These are phyloP conservation scores for Clinocottus analis DNA, from an alignment of 2,113 vertebrate species.

Conservation along the genomic window DNA sequence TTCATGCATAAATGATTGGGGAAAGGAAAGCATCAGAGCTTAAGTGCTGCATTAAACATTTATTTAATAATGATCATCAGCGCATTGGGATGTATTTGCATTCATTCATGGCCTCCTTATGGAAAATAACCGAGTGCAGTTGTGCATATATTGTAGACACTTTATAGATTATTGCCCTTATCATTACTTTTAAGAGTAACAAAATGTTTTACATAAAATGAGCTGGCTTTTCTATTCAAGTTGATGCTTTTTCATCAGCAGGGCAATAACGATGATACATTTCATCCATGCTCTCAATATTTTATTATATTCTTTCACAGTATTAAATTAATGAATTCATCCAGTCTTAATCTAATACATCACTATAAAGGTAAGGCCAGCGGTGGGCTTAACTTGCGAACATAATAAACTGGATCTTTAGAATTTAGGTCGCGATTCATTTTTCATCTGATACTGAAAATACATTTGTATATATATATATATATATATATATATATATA, in stretches of 20 bases:
- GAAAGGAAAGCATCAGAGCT: constrained; percentile 14
- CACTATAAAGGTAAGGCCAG: not conserved
- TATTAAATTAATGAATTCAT: constrained; percentile 12
- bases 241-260: constrained; percentile 13
- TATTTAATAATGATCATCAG: constrained; percentile 20
- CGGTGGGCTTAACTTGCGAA: not conserved
- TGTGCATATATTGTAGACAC: not conserved
- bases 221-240: not conserved
- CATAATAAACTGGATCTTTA: not conserved
- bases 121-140: not conserved
- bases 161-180: not conserved
- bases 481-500: no score
- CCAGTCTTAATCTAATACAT: constrained; percentile 10
- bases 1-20: constrained; percentile 30
- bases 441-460: constrained; percentile 6
- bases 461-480: not conserved
- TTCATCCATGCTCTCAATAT: constrained; percentile 5
- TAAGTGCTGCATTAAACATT: constrained; percentile 29
- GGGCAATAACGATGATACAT: constrained; percentile 12
- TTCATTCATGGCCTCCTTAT: constrained; percentile 5
- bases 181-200: not conserved
- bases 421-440: not conserved
- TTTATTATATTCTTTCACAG: not conserved
- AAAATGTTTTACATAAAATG: constrained; percentile 5
- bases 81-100: constrained; percentile 13